Conservation (phyloP, 2,797 vertebrate species). For the Emys orbicularis region DNA sequence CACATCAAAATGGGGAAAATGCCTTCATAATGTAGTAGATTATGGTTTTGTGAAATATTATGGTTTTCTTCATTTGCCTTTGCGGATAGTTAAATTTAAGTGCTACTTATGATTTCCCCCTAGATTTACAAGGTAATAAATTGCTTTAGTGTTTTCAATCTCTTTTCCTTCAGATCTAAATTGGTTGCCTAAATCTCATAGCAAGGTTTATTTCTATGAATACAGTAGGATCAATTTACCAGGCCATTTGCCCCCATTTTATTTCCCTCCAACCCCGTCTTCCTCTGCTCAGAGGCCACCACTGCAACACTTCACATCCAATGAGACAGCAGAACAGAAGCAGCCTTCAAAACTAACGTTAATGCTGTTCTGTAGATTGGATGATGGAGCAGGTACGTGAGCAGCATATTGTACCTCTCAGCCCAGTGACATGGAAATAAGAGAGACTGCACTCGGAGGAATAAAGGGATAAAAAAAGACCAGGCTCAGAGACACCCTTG, state of each 20-base stretch:
- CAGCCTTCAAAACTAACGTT: fast-evolving
- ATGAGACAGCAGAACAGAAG: background rate
- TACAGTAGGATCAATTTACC: constrained; percentile 4
- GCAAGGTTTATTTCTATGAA: constrained; percentile 21
- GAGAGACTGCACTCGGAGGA: background rate
- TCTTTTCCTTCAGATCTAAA: constrained; percentile 66
- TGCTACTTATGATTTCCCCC: constrained; percentile 24
- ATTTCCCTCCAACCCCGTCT: background rate
- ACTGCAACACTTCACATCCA: background rate
- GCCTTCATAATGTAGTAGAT: background rate
- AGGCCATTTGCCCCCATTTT: background rate
- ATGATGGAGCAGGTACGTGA: background rate
- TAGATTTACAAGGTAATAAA: constrained; percentile 72
- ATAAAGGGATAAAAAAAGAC: background rate
- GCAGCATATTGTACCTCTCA: background rate
- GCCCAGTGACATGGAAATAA: background rate
- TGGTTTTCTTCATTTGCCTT: constrained; percentile 60
- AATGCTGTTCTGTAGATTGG: background rate
- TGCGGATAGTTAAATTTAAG: constrained; percentile 72
- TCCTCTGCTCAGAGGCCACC: background rate
- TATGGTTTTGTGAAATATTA: constrained; percentile 45
- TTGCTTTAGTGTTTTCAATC: constrained; percentile 69
- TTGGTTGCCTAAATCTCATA: constrained; percentile 37
- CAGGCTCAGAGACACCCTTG: background rate
- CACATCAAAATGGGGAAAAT: constrained; percentile 36